Base-by-base conservation (phyloP, 2,797 vertebrate species). In the Tapera naevia region DNA sequence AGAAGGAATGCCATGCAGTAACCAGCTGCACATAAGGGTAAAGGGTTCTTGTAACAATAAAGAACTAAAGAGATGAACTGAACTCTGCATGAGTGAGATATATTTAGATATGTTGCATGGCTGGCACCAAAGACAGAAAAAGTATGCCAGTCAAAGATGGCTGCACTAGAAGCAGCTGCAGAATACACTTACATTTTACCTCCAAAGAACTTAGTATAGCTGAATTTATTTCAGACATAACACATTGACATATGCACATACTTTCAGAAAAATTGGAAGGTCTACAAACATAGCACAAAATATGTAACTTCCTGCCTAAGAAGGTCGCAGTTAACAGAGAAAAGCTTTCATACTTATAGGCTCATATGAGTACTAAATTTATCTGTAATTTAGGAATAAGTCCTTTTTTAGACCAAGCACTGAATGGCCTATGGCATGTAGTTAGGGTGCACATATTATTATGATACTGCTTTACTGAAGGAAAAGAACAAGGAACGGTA, bases 151-250 rank as follows among this genome's bases (percentile, higher is more conserved):
- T 56, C 17, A 51, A 64, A 66, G 57, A 82, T 67, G 51, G 30
- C 17, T 82, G 78, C 58, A 30, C 51, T 60, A 57, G 67, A 57
- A 95, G 75, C 80, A 93, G 45, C 50, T 94, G 78, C 45, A 94
- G 71, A 67, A 64, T 66, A 62, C 5, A 23, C n/a, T 80, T 86
- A 14, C 10, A 19, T 67, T 88, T 78, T 80, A 70, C 25, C 10
- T 89, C 54, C 57, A 78, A 80, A 71, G 32, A 53, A 82, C 80
- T 73, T 91, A 88, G 10, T 33, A 11, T n/a, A 74, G 33, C 60
- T 90, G 87, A 93, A 82, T 70, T 39, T 74, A 78, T 72, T 72
- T 84, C 48, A 86, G 73, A 50, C 21, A 30, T 74, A 93, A 46
- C 54, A 84, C 88, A 72, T 35, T 78, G 62, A 81, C 50, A 65